Evolutionary conservation across 2,888 invertebrate genomes (phyloP).

Genomic region (Barypeithes pellucidus): DNA sequence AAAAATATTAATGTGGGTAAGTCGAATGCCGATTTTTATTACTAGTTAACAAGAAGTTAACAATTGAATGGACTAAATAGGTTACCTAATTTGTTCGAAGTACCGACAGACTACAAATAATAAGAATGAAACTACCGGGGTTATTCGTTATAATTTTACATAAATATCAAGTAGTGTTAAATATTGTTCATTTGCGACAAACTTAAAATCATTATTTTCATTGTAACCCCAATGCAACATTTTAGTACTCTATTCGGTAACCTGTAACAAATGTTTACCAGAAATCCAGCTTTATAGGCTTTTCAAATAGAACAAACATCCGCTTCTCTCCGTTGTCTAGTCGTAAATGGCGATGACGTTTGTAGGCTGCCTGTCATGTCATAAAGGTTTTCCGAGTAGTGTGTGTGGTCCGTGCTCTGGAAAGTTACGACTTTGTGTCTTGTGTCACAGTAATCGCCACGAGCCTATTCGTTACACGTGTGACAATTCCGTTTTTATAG

Average conservation of each 20-base stretch:
- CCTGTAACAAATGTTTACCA: constrained; percentile 29
- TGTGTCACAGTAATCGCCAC: constrained; percentile 25
- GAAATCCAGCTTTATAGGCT: constrained; percentile 42
- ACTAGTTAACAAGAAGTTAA: too few species aligned
- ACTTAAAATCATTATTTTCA: not conserved
- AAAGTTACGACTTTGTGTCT: constrained; percentile 37
- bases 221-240: not conserved
- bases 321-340: constrained; percentile 40
- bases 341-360: constrained; percentile 42
- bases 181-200: not conserved
- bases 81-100: too few species aligned
- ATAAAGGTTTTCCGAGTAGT: constrained; percentile 38
- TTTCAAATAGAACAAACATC: constrained; percentile 50
- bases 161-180: too few species aligned
- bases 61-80: too few species aligned
- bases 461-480: constrained; percentile 8
- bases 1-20: not conserved
- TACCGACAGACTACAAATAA: too few species aligned
- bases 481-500: not conserved
- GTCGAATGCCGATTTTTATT: too few species aligned
- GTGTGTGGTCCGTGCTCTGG: constrained; percentile 31
- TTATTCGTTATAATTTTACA: too few species aligned
- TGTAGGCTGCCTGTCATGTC: constrained; percentile 21
- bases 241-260: not conserved
- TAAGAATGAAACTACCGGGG: too few species aligned